Conservation (phyloP, 2,113 vertebrate genomes). For the Channa maculata region DNA sequence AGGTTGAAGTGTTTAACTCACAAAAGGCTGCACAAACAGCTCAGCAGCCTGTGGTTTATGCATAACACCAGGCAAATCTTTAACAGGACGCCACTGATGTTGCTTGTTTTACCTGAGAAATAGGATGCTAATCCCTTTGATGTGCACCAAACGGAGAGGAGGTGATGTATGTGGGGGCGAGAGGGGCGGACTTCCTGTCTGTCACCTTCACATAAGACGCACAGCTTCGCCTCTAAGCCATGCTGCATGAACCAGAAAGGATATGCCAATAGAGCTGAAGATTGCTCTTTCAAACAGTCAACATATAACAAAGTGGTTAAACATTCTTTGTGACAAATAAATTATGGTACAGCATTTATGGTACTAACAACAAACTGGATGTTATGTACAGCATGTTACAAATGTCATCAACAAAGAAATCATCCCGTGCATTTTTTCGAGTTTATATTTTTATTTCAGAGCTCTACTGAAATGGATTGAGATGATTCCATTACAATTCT, state of each 20-base stretch:
- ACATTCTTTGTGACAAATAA: conserved; percentile 42
- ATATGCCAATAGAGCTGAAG: conserved; percentile 26
- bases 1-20: conserved; percentile 71
- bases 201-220: conserved; percentile 61
- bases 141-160: conserved; percentile 58
- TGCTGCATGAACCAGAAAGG: conserved; percentile 1
- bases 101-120: conserved; percentile 67
- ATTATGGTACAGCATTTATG: conserved; percentile 28
- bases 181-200: conserved; percentile 70
- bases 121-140: conserved; percentile 67
- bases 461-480: no score
- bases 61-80: conserved; percentile 45
- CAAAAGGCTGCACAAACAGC: conserved; percentile 56
- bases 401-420: no score
- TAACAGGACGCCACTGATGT: conserved; percentile 60
- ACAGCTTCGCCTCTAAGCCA: conserved; percentile 43
- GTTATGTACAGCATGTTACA: neutral
- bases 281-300: conserved; percentile 2
- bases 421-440: no score
- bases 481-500: no score
- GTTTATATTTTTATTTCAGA: no score
- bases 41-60: conserved; percentile 43
- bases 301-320: conserved; percentile 6
- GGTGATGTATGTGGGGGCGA: conserved; percentile 60
- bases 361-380: neutral